A percentile compares a stretch with the other conserved stretches of the same genome.
These are phyloP conservation scores for Aegypius monachus DNA, from an alignment of 2,113 vertebrate genomes.

Conservation along the genomic window DNA sequence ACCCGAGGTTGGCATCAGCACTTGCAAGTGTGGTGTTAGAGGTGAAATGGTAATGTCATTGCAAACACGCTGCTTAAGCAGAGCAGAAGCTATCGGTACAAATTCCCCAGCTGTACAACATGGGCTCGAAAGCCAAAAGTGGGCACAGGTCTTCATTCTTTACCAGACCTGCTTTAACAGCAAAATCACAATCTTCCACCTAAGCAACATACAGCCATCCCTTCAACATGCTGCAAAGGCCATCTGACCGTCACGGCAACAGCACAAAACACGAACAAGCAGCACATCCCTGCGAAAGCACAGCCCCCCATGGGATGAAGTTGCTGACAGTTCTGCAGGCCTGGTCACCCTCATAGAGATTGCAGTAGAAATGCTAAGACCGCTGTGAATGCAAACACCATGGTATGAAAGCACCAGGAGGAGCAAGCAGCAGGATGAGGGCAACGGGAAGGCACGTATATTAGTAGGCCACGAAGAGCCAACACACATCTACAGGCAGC, in stretches of 20 bases:
- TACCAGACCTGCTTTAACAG: neutral
- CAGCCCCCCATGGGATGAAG: neutral
- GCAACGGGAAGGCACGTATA: fast-evolving
- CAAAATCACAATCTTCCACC: neutral
- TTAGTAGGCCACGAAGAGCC: neutral
- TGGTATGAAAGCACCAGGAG: neutral
- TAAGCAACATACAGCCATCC: neutral
- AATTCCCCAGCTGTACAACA: neutral
- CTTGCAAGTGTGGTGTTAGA: neutral
- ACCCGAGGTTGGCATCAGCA: neutral
- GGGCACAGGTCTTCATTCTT: neutral
- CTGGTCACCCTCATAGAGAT: neutral
- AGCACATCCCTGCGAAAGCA: neutral
- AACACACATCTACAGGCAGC: neutral
- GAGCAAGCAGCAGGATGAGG: neutral
- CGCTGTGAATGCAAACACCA: neutral
- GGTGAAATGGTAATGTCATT: neutral
- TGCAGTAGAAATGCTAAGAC: neutral
- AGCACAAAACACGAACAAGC: neutral
- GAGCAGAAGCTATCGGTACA: neutral
- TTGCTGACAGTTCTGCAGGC: neutral
- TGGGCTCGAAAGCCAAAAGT: neutral
- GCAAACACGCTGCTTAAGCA: neutral
- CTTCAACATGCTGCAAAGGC: neutral
- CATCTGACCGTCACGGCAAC: neutral